phyloP scores from a whole-genome alignment of 2,888 invertebrate genomes.

The Drosophila putrida region DNA sequence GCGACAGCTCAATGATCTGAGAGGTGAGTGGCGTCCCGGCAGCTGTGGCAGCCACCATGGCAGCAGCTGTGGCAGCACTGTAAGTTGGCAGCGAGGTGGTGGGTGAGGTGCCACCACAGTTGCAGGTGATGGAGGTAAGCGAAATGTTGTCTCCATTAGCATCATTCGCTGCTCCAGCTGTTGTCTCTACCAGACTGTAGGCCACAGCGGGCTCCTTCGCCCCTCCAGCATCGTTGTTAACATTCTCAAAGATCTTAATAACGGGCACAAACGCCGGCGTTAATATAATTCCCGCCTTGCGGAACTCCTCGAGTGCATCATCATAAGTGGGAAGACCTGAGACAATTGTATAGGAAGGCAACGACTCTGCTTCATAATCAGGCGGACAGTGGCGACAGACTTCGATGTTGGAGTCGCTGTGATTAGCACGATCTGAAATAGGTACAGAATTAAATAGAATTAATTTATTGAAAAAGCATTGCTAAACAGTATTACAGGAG shows the following conservation, averaged over 20 bases:
- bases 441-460: neutral
- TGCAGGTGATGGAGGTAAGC: conserved; percentile 74
- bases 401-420: conserved; percentile 78
- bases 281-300: conserved; percentile 85
- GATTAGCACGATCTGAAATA: conserved; percentile 85
- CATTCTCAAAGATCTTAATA: conserved; percentile 83
- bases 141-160: conserved; percentile 74
- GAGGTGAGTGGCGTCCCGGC: conserved; percentile 40
- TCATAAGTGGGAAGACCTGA: conserved; percentile 89
- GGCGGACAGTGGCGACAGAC: conserved; percentile 83
- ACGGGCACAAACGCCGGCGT: conserved; percentile 81
- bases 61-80: conserved; percentile 60
- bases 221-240: conserved; percentile 32
- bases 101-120: conserved; percentile 71
- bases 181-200: conserved; percentile 69
- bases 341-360: conserved; percentile 88
- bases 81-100: conserved; percentile 61
- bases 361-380: conserved; percentile 86
- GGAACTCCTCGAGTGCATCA: conserved; percentile 88
- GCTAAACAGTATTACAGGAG: too few species aligned
- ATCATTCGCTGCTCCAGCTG: conserved; percentile 14
- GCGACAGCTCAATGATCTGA: conserved; percentile 84
- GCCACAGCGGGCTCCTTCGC: conserved; percentile 65
- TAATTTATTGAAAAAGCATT: neutral
- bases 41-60: conserved; percentile 39